Conservation (phyloP, 2,888 invertebrate species). For the Ommatoiulus sabulosus region DNA sequence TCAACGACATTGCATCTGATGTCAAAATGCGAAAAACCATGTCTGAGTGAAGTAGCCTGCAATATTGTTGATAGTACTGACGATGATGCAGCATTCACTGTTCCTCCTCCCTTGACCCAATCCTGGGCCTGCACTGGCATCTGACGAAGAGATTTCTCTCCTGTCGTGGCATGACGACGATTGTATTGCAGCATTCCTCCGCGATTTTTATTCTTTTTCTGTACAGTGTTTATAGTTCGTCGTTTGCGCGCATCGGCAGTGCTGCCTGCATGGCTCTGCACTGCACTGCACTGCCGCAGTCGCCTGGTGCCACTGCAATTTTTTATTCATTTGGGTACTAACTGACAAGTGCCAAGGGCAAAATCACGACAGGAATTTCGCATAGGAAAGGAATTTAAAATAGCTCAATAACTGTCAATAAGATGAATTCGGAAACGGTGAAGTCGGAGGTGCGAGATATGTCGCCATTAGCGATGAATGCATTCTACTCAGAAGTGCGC, state of each 20-base stretch:
- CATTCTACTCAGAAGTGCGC: slow-evolving; percentile 22
- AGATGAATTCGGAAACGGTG: slow-evolving; percentile 37
- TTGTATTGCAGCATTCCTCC: not conserved
- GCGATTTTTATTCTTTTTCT: slow-evolving; percentile 1
- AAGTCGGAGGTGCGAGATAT: slow-evolving; percentile 44
- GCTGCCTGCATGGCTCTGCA: no score
- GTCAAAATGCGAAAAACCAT: not conserved
- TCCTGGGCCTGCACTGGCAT: not conserved
- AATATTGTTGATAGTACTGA: slow-evolving; percentile 30
- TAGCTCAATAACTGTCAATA: slow-evolving; percentile 48
- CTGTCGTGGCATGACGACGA: not conserved
- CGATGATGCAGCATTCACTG: not conserved
- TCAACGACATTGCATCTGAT: not conserved
- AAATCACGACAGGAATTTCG: slow-evolving; percentile 48
- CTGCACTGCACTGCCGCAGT: slow-evolving; percentile 37
- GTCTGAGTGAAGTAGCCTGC: not conserved
- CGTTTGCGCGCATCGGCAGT: not conserved
- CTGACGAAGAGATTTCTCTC: not conserved
- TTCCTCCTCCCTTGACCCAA: not conserved
- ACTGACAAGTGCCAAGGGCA: slow-evolving; percentile 48
- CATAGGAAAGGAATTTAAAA: slow-evolving; percentile 48
- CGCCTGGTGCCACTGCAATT: not conserved
- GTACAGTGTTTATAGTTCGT: no score
- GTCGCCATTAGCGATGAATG: slow-evolving; percentile 47
- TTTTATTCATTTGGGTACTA: slow-evolving; percentile 35